Percentiles rank a stretch among this genome's conserved stretches.
Conservation (phyloP, 2,888 invertebrate genomes). For the Limenitis camilla region DNA sequence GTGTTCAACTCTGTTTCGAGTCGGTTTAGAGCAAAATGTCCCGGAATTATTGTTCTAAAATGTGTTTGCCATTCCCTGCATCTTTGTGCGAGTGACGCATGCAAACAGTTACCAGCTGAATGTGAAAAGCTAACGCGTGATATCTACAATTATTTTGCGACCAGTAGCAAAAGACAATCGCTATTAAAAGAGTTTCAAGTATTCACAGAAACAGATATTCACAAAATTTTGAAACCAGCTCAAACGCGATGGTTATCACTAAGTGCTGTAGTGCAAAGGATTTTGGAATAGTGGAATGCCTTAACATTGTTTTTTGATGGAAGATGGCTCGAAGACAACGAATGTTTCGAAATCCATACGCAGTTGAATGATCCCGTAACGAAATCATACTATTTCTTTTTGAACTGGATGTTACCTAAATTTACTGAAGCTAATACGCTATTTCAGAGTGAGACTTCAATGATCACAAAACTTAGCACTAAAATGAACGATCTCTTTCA, state of each 20-base stretch:
- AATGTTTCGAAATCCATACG: constrained; percentile 4
- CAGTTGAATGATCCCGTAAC: constrained; percentile 3
- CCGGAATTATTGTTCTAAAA: constrained; percentile 22
- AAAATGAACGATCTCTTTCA: neutral
- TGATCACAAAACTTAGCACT: constrained; percentile 1
- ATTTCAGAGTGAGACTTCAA: constrained; percentile 10
- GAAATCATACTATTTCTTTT: constrained; percentile 15
- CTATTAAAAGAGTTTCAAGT: constrained; percentile 15
- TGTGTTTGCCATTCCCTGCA: constrained; percentile 25
- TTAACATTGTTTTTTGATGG: constrained; percentile 19
- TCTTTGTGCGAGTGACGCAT: constrained; percentile 20
- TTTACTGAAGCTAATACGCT: constrained; percentile 6
- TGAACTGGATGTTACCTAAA: constrained; percentile 17
- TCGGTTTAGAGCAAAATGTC: constrained; percentile 15
- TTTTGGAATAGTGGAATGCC: constrained; percentile 34
- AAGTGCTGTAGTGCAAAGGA: constrained; percentile 26
- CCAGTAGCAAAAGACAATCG: constrained; percentile 9
- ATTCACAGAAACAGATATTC: constrained; percentile 18
- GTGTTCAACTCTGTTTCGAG: constrained; percentile 16
- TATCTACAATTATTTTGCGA: constrained; percentile 11
- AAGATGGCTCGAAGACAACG: constrained; percentile 13
- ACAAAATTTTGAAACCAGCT: constrained; percentile 23
- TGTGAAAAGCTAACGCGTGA: constrained; percentile 20
- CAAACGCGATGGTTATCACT: constrained; percentile 30
- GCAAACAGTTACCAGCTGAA: constrained; percentile 17